Conservation (phyloP, 2,888 invertebrate species). For the Tenodera sinensis region DNA sequence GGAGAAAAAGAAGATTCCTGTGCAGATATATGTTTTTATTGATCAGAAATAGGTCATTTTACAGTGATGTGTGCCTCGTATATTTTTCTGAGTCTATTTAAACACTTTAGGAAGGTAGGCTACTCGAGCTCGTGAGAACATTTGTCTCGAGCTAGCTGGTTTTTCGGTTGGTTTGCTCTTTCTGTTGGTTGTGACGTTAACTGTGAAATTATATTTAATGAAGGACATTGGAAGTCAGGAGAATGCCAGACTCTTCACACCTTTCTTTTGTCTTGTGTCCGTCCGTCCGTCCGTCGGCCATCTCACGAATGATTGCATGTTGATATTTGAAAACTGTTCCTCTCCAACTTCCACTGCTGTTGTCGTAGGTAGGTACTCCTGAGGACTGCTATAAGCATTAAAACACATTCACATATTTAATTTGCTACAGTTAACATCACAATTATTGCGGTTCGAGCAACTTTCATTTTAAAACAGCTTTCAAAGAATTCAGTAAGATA, state of each 20-base stretch:
- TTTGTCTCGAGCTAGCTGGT: background rate
- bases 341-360: background rate
- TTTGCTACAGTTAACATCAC: too few species aligned
- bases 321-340: background rate
- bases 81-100: too few species aligned
- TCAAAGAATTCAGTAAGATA: too few species aligned
- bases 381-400: too few species aligned
- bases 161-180: background rate
- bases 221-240: slow-evolving; percentile 19
- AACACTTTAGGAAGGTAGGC: background rate
- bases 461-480: too few species aligned
- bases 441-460: too few species aligned
- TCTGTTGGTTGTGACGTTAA: background rate
- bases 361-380: too few species aligned
- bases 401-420: too few species aligned
- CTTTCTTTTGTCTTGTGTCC: background rate
- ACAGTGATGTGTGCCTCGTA: too few species aligned
- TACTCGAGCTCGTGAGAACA: background rate
- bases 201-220: slow-evolving; percentile 29
- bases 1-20: too few species aligned
- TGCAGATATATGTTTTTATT: too few species aligned
- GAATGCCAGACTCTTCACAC: background rate
- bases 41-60: too few species aligned
- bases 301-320: background rate
- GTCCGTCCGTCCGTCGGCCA: background rate